Percentiles rank a stretch among this genome's conserved stretches.
These are phyloP conservation scores for Cynopterus sphinx DNA, from an alignment of 2,797 vertebrate genomes.

Conservation along the genomic window DNA sequence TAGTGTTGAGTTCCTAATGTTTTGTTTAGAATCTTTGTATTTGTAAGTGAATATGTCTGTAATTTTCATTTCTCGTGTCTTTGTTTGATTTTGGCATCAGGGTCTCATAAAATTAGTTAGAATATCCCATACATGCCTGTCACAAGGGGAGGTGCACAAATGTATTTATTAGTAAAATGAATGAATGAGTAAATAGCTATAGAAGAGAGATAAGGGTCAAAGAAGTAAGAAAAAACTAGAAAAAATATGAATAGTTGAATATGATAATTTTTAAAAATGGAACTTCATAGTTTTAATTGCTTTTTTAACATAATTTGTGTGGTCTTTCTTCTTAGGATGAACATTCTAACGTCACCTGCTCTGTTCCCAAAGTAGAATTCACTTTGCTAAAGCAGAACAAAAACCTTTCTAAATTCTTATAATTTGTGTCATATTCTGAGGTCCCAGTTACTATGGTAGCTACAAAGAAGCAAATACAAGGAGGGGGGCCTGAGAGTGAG, in stretches of 20 bases:
- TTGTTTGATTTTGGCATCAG: background rate
- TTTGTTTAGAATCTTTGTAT: constrained; percentile 15
- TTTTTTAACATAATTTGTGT: constrained; percentile 26
- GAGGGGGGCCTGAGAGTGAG: constrained; percentile 22
- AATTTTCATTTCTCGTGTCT: constrained; percentile 42
- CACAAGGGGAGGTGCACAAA: background rate
- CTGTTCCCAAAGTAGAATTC: constrained; percentile 39
- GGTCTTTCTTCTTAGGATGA: background rate
- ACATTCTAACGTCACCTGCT: constrained; percentile 41
- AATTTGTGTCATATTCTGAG: constrained; percentile 53
- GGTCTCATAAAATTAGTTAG: constrained; percentile 27
- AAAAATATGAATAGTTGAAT: background rate
- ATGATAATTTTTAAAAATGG: constrained; percentile 21
- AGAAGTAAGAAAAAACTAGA: background rate
- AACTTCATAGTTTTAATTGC: constrained; percentile 47
- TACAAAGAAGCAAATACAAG: constrained; percentile 65
- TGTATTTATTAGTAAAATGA: constrained; percentile 19
- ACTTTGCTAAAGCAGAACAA: constrained; percentile 26
- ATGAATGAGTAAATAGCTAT: constrained; percentile 23
- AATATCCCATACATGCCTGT: background rate
- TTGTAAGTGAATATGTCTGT: constrained; percentile 11
- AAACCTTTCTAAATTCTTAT: background rate
- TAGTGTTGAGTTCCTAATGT: constrained; percentile 36
- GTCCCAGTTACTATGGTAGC: constrained; percentile 64
- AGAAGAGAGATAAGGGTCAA: background rate